A percentile compares a stretch with the other conserved stretches of the same genome.
Evolutionary conservation across 2,113 vertebrate genomes (phyloP).

Genomic region (Pyxicephalus adspersus): DNA sequence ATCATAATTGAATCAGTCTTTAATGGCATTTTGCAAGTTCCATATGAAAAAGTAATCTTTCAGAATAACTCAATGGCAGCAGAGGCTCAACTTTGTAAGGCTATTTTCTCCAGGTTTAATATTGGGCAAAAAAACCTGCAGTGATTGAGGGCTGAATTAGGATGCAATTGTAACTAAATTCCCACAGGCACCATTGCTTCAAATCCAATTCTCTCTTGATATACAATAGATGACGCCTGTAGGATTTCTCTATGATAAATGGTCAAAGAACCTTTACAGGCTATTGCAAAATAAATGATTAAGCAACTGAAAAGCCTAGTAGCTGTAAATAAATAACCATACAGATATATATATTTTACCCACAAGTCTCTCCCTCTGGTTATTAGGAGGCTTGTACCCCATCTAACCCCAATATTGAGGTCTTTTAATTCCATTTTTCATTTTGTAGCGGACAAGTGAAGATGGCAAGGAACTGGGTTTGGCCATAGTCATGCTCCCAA

Average conservation of each 20-base stretch:
- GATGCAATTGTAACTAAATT: slow-evolving; percentile 30
- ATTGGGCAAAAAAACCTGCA: slow-evolving; percentile 25
- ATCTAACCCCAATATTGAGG: no score
- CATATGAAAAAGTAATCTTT: slow-evolving; percentile 30
- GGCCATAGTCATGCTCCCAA: no score
- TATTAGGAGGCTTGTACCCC: no score
- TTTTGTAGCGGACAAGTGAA: no score
- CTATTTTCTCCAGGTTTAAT: slow-evolving; percentile 23
- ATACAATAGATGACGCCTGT: not conserved
- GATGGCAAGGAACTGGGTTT: no score
- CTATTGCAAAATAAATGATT: not conserved
- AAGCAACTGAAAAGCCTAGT: no score
- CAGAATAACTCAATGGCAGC: slow-evolving; percentile 19
- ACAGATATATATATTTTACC: no score
- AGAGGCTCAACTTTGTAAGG: not conserved
- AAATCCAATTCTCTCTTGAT: slow-evolving; percentile 38
- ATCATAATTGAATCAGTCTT: slow-evolving; percentile 46
- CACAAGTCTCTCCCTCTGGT: no score
- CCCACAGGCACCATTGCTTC: slow-evolving; percentile 33
- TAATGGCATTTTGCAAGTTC: slow-evolving; percentile 19
- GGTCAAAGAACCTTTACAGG: not conserved
- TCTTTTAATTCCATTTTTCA: no score
- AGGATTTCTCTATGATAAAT: slow-evolving; percentile 23
- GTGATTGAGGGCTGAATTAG: slow-evolving; percentile 43
- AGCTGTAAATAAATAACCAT: no score